These are phyloP conservation scores for Melinaea menophilus DNA, from an alignment of 2,888 invertebrate genomes.

Conservation along the genomic window DNA sequence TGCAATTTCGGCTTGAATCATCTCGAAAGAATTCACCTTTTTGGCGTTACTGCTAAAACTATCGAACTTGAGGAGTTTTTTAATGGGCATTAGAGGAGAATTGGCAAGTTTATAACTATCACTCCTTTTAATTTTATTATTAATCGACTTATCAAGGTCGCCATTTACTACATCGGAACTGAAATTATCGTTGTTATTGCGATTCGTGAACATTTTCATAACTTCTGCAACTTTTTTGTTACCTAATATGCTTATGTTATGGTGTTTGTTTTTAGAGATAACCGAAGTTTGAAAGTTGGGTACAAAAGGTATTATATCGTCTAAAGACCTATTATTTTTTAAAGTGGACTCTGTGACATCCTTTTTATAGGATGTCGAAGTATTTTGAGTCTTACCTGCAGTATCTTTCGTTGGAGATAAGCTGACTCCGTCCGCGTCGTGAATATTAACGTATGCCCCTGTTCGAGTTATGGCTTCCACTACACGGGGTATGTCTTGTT, in stretches of 20 bases:
- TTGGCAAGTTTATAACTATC: slow-evolving; percentile 92
- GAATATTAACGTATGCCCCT: slow-evolving; percentile 85
- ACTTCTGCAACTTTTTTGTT: slow-evolving; percentile 70
- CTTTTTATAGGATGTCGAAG: slow-evolving; percentile 32
- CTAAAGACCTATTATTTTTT: slow-evolving; percentile 44
- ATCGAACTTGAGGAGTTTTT: slow-evolving; percentile 77
- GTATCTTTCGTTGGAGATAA: slow-evolving; percentile 79
- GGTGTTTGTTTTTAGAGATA: slow-evolving; percentile 62
- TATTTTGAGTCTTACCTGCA: slow-evolving; percentile 80
- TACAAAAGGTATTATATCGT: slow-evolving; percentile 63
- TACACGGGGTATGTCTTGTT: slow-evolving; percentile 64
- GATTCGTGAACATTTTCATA: slow-evolving; percentile 69
- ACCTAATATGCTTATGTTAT: slow-evolving; percentile 49
- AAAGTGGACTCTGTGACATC: slow-evolving; percentile 42
- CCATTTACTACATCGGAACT: slow-evolving; percentile 36
- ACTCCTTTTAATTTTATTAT: slow-evolving; percentile 84
- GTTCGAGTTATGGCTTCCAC: slow-evolving; percentile 71
- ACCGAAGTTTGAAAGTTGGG: slow-evolving; percentile 71
- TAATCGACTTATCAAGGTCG: slow-evolving; percentile 45
- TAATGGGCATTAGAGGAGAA: slow-evolving; percentile 82
- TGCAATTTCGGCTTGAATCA: slow-evolving; percentile 79
- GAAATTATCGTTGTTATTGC: slow-evolving; percentile 44
- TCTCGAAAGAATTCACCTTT: slow-evolving; percentile 74
- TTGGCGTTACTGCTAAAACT: slow-evolving; percentile 64
- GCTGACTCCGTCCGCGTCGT: slow-evolving; percentile 80